Evolutionary conservation across 2,797 vertebrate genomes (phyloP).

Genomic region (Ceryle rudis): DNA sequence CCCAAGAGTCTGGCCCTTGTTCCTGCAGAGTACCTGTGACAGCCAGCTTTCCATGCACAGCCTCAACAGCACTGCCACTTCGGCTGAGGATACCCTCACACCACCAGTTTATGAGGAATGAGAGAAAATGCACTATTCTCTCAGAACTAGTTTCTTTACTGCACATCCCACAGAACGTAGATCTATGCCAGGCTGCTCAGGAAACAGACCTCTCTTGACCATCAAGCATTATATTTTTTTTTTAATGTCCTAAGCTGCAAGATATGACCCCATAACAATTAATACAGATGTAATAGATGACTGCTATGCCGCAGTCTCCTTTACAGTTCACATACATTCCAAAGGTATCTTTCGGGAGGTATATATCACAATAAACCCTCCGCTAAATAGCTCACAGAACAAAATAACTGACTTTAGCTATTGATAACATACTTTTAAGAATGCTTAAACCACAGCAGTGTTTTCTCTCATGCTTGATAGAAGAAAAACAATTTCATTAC

Average conservation of each 20-base stretch:
- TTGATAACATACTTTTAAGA: not conserved
- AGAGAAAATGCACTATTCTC: not conserved
- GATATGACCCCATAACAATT: not conserved
- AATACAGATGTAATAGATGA: not conserved
- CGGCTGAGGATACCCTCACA: not conserved
- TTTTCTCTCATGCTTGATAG: not conserved
- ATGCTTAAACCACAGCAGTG: not conserved
- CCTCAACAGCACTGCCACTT: not conserved
- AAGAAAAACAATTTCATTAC: slow-evolving; percentile 4
- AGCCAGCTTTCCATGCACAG: not conserved
- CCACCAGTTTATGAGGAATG: not conserved
- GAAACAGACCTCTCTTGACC: not conserved
- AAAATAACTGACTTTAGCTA: slow-evolving; percentile 1
- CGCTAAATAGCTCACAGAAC: not conserved
- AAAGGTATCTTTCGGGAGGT: not conserved
- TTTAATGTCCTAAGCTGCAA: not conserved
- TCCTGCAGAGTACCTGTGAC: not conserved
- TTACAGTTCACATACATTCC: not conserved
- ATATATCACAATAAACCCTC: not conserved
- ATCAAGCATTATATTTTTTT: not conserved
- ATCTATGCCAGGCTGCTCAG: not conserved
- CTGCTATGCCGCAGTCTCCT: not conserved
- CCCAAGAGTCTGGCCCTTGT: not conserved
- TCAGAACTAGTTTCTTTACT: not conserved
- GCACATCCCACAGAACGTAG: not conserved